phyloP scores from a whole-genome alignment of 2,113 vertebrate genomes.

The Eretmochelys imbricata region DNA sequence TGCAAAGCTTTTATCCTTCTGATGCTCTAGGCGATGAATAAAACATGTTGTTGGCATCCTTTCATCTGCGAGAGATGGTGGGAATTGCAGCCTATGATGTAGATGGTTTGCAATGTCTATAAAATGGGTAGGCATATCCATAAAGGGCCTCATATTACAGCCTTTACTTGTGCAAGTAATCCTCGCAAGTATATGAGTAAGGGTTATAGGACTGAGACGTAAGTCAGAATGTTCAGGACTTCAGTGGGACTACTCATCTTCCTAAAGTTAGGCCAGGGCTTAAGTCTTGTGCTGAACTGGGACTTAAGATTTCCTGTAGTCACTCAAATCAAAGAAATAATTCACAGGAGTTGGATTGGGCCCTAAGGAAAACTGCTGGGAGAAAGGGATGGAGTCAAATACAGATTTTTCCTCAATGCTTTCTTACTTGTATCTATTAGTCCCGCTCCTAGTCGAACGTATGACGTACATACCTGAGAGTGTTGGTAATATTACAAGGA shows the following conservation, averaged over 20 bases:
- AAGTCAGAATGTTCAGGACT: not conserved
- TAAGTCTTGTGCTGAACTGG: not conserved
- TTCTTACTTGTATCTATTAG: not conserved
- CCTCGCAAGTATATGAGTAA: not conserved
- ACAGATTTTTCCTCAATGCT: not conserved
- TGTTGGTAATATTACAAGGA: constrained; percentile 91
- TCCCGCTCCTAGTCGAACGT: not conserved
- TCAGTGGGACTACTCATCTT: not conserved
- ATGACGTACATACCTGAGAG: constrained; percentile 83
- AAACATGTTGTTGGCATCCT: too few species aligned
- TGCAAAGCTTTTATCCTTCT: not conserved
- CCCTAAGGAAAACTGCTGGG: not conserved
- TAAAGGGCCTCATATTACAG: not conserved
- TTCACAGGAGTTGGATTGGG: not conserved
- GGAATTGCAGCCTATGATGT: too few species aligned
- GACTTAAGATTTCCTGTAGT: not conserved
- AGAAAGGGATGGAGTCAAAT: not conserved
- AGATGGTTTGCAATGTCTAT: too few species aligned
- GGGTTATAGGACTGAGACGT: not conserved
- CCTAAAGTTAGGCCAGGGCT: not conserved
- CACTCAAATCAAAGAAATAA: not conserved
- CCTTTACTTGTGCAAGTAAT: not conserved
- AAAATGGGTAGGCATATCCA: not conserved
- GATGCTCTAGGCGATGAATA: not conserved
- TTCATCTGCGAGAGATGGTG: too few species aligned